Conservation (phyloP, 2,113 vertebrate species). For the Strix aluco region DNA sequence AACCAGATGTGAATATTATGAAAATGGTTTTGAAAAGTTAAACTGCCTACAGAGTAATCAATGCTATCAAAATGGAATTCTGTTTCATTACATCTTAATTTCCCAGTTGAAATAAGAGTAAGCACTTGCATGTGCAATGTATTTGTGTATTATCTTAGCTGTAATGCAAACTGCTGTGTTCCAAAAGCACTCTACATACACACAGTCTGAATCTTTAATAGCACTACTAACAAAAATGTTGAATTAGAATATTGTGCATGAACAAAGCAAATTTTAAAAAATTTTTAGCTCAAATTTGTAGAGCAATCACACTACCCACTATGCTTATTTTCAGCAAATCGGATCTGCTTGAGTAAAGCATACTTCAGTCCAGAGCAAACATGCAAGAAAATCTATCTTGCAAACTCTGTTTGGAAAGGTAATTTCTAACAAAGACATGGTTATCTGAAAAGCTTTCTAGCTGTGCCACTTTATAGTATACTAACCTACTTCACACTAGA, state of each 20-base stretch:
- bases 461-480: neutral
- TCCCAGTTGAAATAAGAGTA: neutral
- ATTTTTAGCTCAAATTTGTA: neutral
- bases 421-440: neutral
- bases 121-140: neutral
- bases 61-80: neutral
- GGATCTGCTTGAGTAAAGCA: neutral
- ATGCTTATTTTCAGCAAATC: neutral
- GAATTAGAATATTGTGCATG: neutral
- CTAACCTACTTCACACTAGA: neutral
- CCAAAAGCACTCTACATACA: neutral
- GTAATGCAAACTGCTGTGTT: neutral
- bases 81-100: conserved; percentile 13
- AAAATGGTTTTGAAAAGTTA: neutral
- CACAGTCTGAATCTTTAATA: neutral
- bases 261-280: neutral
- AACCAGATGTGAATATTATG: neutral
- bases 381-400: neutral
- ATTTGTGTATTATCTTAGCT: neutral
- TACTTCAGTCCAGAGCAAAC: neutral
- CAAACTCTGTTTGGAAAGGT: neutral
- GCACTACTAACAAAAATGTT: neutral
- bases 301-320: neutral
- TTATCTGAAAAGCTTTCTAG: neutral
- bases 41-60: conserved; percentile 1